Conservation (phyloP, 2,797 vertebrate genomes). For the Benthosema pterotum region DNA sequence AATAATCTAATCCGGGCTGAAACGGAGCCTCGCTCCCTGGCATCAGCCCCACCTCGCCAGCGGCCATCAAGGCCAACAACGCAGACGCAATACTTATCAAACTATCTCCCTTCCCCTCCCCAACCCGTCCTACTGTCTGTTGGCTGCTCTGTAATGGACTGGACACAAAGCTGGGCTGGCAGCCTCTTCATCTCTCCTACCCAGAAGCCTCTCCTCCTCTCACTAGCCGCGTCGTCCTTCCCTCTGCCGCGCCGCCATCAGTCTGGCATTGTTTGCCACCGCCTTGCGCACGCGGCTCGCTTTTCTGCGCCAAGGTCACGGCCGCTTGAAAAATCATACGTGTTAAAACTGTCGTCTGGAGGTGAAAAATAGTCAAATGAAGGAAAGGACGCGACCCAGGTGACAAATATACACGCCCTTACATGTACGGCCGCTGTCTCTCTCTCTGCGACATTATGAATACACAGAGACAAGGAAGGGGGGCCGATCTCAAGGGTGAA, state of each 20-base stretch:
- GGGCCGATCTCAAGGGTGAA: neutral
- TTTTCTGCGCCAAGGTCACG: constrained; percentile 76
- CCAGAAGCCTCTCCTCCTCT: constrained; percentile 44
- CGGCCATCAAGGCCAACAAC: constrained; percentile 97
- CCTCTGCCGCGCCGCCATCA: constrained; percentile 46
- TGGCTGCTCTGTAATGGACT: constrained; percentile 88
- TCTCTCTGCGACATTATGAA: constrained; percentile 18
- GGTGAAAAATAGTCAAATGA: constrained; percentile 80
- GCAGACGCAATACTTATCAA: constrained; percentile 95
- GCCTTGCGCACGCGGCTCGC: constrained; percentile 47
- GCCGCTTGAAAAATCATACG: constrained; percentile 69
- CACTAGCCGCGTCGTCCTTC: constrained; percentile 47
- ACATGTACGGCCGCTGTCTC: constrained; percentile 6
- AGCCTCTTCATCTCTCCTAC: constrained; percentile 71
- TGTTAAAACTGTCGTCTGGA: constrained; percentile 69
- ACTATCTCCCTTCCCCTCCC: constrained; percentile 82
- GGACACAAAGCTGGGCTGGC: constrained; percentile 80
- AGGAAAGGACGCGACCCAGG: constrained; percentile 48
- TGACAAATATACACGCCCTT: constrained; percentile 70
- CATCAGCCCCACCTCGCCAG: constrained; percentile 70
- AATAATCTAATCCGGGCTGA: constrained; percentile 87
- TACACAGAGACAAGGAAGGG: neutral
- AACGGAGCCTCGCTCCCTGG: constrained; percentile 79
- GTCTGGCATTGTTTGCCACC: constrained; percentile 56
- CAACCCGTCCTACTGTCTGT: constrained; percentile 53